These are phyloP conservation scores for Harlomillsia oculata DNA, from an alignment of 1,140 invertebrate species.

Conservation along the genomic window DNA sequence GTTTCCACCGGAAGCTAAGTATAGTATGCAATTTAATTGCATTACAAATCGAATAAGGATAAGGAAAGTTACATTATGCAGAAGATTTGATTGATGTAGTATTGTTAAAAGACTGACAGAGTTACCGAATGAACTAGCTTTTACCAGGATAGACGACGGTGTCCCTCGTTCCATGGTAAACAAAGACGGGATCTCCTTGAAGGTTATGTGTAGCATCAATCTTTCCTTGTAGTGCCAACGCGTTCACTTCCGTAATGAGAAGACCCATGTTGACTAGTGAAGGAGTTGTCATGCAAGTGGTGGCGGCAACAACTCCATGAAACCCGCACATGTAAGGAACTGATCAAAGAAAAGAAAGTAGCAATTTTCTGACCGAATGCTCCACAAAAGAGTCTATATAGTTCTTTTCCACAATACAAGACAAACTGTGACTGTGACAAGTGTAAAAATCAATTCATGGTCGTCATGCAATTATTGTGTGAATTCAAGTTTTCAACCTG, in stretches of 20 bases:
- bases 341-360: background rate
- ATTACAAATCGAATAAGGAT: background rate
- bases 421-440: no score
- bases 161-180: conserved; percentile 40
- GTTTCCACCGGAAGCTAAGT: conserved; percentile 38
- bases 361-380: no score
- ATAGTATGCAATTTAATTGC: background rate
- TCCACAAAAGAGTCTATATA: no score
- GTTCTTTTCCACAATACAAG: no score
- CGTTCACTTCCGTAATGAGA: conserved; percentile 32
- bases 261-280: conserved; percentile 32
- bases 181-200: conserved; percentile 38
- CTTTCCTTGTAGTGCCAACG: conserved; percentile 34
- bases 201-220: conserved; percentile 39
- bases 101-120: background rate
- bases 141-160: conserved; percentile 39
- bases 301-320: conserved; percentile 32
- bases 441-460: no score
- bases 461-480: no score
- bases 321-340: conserved; percentile 36
- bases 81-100: background rate
- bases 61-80: no score
- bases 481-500: no score
- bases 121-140: background rate
- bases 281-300: conserved; percentile 39